Evolutionary conservation across 1,140 invertebrate genomes (phyloP).

Genomic region (Hypsibius dujardini): DNA sequence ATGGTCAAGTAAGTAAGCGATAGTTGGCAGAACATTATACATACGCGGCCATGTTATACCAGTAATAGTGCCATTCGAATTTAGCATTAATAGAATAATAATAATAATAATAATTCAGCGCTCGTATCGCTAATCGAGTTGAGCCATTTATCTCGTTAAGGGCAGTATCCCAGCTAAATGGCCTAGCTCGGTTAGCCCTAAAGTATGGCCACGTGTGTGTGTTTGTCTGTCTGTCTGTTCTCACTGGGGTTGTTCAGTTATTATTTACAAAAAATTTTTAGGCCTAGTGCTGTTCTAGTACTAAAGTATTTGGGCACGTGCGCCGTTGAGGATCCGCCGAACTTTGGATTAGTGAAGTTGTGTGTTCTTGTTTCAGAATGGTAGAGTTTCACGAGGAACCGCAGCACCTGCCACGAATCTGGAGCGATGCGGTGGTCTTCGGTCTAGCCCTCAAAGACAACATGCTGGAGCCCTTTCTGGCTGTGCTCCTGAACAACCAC

Average conservation of each 20-base stretch:
- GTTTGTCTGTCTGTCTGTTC: too few relatives aligned
- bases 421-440: background rate
- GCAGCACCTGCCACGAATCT: background rate
- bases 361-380: background rate
- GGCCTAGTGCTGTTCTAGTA: too few relatives aligned
- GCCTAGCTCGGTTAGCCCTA: background rate
- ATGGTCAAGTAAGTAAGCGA: conserved; percentile 7
- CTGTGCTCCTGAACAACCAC: background rate
- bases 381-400: background rate
- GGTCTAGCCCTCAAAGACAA: background rate
- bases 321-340: background rate
- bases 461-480: background rate
- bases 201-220: too few relatives aligned
- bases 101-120: background rate
- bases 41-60: too few relatives aligned
- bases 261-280: too few relatives aligned
- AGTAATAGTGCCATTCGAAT: background rate
- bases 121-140: background rate
- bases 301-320: too few relatives aligned
- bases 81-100: background rate
- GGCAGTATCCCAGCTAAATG: background rate
- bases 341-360: background rate
- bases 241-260: too few relatives aligned
- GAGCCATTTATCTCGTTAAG: background rate
- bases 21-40: background rate